These are phyloP conservation scores for Megathymus violae DNA, from an alignment of 1,140 invertebrate genomes.

Conservation along the genomic window DNA sequence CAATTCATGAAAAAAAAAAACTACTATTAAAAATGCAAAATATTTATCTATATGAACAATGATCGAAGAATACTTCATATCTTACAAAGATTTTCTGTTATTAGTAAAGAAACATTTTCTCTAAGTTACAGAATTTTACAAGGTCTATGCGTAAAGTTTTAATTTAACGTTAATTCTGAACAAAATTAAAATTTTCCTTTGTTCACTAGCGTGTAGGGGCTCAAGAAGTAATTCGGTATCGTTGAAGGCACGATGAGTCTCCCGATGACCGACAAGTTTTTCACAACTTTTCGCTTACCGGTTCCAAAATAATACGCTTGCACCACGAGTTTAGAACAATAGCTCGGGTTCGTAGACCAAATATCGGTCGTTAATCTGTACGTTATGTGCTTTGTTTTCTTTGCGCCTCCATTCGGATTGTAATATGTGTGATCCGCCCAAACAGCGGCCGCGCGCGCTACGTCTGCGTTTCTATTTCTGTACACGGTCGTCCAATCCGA, in stretches of 20 bases:
- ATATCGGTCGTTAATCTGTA: conserved; percentile 50
- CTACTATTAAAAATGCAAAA: too few species aligned
- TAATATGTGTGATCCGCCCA: conserved; percentile 65
- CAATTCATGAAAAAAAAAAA: too few species aligned
- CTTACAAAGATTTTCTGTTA: neutral
- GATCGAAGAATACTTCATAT: too few species aligned
- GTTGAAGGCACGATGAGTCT: conserved; percentile 50
- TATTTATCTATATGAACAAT: too few species aligned
- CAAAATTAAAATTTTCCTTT: conserved; percentile 56
- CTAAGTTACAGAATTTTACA: neutral
- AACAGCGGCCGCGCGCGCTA: conserved; percentile 47
- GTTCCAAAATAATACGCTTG: conserved; percentile 65
- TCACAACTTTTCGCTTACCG: conserved; percentile 53
- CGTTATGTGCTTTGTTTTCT: conserved; percentile 58
- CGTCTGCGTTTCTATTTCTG: conserved; percentile 43
- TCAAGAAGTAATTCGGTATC: conserved; percentile 57
- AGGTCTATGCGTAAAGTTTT: neutral
- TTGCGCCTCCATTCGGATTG: conserved; percentile 50
- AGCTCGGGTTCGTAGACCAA: conserved; percentile 56
- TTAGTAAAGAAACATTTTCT: neutral
- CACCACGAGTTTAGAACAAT: conserved; percentile 64
- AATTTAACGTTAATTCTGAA: conserved; percentile 1
- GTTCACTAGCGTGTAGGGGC: conserved; percentile 53
- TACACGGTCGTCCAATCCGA: conserved; percentile 66
- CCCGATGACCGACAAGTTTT: conserved; percentile 40